phyloP scores from a whole-genome alignment of 2,113 vertebrate genomes.

The Pteropus alecto region DNA sequence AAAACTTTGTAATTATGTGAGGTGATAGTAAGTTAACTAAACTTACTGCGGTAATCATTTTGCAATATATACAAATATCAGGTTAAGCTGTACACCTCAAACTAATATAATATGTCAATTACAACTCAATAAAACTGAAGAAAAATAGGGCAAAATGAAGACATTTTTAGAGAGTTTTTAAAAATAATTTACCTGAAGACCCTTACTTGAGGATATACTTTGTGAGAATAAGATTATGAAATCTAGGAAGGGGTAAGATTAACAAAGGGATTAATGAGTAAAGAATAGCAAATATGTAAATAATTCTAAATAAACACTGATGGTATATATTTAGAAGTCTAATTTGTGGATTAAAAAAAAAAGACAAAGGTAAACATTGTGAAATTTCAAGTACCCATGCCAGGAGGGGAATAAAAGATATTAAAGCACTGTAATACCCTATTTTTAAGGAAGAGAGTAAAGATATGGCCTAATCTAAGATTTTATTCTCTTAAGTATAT shows the following conservation, averaged over 20 bases:
- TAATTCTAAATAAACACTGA: background rate
- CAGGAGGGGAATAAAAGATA: background rate
- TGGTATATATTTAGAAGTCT: background rate
- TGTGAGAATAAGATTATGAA: background rate
- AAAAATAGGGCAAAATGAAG: background rate
- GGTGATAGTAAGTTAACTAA: background rate
- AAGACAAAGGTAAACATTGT: background rate
- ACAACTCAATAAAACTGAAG: background rate
- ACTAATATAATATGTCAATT: background rate
- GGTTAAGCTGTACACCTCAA: background rate
- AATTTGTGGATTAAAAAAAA: background rate
- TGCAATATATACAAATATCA: background rate
- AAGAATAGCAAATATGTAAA: background rate
- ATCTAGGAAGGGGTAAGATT: background rate
- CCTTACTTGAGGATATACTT: background rate
- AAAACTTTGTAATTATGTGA: background rate
- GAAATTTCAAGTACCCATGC: background rate
- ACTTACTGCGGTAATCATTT: background rate
- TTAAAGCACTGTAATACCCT: background rate
- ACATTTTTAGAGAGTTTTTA: background rate
- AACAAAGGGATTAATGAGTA: background rate
- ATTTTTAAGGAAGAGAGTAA: background rate
- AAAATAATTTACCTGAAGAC: background rate
- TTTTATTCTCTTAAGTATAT: background rate
- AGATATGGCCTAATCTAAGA: background rate